Evolutionary conservation across 2,797 vertebrate species (phyloP).

Genomic region (Poeciliopsis presidionis): DNA sequence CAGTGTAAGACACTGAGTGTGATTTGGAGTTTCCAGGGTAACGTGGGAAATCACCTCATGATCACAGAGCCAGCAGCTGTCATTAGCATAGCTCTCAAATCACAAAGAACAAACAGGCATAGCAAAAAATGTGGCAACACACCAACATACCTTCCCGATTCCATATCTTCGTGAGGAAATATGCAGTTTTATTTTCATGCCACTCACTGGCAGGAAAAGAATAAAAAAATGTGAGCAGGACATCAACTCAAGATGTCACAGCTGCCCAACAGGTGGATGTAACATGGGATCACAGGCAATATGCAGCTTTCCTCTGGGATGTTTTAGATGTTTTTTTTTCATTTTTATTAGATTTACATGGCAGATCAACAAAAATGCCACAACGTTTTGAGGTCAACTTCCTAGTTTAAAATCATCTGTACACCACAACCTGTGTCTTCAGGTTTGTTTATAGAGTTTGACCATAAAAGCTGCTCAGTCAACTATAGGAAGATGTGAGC

Average conservation of each 20-base stretch:
- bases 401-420: slow-evolving; percentile 55
- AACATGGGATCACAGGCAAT: not conserved
- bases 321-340: not conserved
- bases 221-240: slow-evolving; percentile 19
- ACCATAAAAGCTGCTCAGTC: slow-evolving; percentile 64
- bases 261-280: slow-evolving; percentile 44
- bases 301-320: not conserved
- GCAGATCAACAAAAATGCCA: slow-evolving; percentile 29
- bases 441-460: slow-evolving; percentile 45
- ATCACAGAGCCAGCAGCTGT: slow-evolving; percentile 54
- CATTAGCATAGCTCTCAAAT: slow-evolving; percentile 47
- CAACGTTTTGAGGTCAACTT: slow-evolving; percentile 46
- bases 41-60: slow-evolving; percentile 73
- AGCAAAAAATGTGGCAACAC: not conserved
- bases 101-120: slow-evolving; percentile 37
- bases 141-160: slow-evolving; percentile 37
- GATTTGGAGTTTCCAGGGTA: slow-evolving; percentile 66
- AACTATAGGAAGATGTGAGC: slow-evolving; percentile 64
- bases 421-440: slow-evolving; percentile 58
- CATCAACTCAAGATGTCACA: slow-evolving; percentile 44
- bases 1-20: slow-evolving; percentile 29
- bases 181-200: slow-evolving; percentile 48
- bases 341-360: not conserved
- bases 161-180: slow-evolving; percentile 22
- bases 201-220: slow-evolving; percentile 36